phyloP scores from a whole-genome alignment of 2,797 vertebrate species.

The Aratinga solstitialis region DNA sequence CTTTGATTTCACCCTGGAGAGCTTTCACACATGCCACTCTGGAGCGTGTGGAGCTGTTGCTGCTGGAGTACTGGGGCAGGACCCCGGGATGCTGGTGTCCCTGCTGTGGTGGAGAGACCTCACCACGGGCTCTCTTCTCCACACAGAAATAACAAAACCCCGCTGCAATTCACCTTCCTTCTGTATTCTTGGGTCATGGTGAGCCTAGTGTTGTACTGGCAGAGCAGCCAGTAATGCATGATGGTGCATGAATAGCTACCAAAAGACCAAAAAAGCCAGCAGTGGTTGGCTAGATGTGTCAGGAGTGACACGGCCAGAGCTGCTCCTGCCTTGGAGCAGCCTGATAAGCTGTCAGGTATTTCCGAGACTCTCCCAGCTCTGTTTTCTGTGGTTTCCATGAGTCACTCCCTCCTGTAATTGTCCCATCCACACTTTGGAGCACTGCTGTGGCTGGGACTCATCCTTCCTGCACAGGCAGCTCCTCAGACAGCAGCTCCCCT shows the following conservation, averaged over 20 bases:
- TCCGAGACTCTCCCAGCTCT: neutral
- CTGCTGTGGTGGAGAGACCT: neutral
- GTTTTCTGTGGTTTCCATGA: neutral
- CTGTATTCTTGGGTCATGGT: neutral
- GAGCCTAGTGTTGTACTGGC: neutral
- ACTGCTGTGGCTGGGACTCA: neutral
- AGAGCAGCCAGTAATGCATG: neutral
- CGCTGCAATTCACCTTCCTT: neutral
- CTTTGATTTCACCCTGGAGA: neutral
- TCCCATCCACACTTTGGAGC: neutral
- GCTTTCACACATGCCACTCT: neutral
- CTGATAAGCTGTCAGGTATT: neutral
- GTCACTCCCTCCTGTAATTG: neutral
- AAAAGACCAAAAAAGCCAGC: neutral
- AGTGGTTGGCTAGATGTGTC: neutral
- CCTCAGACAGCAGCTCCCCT: neutral
- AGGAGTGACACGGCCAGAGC: neutral
- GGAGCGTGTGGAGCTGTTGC: neutral
- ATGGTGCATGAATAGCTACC: neutral
- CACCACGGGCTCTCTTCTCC: neutral
- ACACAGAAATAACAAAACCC: neutral
- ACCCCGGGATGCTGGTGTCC: neutral
- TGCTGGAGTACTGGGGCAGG: neutral
- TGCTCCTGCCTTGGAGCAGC: neutral
- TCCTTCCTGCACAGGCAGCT: neutral